These are phyloP conservation scores for Hirundichthys speculiger DNA, from an alignment of 2,113 vertebrate species.

Conservation along the genomic window DNA sequence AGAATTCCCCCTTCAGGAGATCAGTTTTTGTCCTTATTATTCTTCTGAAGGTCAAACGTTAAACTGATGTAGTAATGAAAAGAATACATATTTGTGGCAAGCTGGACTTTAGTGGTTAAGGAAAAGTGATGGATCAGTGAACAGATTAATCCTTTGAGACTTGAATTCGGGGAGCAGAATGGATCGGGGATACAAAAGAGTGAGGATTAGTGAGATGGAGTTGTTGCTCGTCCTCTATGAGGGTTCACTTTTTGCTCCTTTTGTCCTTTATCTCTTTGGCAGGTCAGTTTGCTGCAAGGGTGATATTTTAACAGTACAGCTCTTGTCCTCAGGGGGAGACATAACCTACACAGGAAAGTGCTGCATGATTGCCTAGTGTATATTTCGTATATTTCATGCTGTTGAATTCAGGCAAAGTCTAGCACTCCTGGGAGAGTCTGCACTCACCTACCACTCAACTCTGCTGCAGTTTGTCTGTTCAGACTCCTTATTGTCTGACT, in stretches of 20 bases:
- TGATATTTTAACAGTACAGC: conserved; percentile 49
- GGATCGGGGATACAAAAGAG: conserved; percentile 25
- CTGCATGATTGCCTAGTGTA: conserved; percentile 18
- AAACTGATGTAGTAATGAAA: conserved; percentile 10
- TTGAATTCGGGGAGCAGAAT: conserved; percentile 24
- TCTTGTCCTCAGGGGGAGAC: conserved; percentile 43
- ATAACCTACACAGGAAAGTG: conserved; percentile 10
- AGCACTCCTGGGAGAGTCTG: conserved; percentile 33
- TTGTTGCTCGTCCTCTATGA: conserved; percentile 36
- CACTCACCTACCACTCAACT: conserved; percentile 21
- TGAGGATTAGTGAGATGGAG: conserved; percentile 43
- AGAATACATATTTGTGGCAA: conserved; percentile 2
- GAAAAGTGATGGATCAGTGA: conserved; percentile 30
- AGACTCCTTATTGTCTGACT: conserved; percentile 2
- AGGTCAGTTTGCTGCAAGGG: conserved; percentile 39
- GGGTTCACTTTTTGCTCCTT: conserved; percentile 45
- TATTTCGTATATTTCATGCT: conserved; percentile 45
- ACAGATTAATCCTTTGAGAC: conserved; percentile 33
- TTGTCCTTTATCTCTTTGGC: conserved; percentile 58
- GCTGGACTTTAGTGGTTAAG: not conserved
- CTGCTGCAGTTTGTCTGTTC: conserved; percentile 19
- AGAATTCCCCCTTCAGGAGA: not conserved
- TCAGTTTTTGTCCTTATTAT: conserved; percentile 1
- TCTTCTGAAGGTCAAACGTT: conserved; percentile 10
- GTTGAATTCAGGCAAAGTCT: conserved; percentile 39